Evolutionary conservation across 2,888 invertebrate genomes (phyloP).

Genomic region (Chrysina gloriosa): DNA sequence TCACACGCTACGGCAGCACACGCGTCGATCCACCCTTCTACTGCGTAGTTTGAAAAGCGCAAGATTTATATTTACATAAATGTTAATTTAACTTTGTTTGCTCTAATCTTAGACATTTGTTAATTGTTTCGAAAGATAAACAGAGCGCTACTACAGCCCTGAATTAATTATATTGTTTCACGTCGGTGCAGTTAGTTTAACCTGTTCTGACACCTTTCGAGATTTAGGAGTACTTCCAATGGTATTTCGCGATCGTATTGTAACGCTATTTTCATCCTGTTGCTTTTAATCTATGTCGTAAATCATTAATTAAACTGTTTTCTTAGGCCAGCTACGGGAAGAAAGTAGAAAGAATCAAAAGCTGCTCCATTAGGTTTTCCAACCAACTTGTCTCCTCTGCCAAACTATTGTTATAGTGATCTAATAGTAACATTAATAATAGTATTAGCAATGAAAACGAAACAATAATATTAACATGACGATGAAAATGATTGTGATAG

Average conservation of each 20-base stretch:
- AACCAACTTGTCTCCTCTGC: too few relatives aligned
- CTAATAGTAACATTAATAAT: too few relatives aligned
- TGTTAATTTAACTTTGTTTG: conserved; percentile 45
- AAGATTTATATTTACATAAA: conserved; percentile 52
- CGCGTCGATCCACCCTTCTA: not conserved
- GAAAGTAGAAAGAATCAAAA: too few relatives aligned
- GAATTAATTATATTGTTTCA: conserved; percentile 36
- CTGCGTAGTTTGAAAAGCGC: conserved; percentile 40
- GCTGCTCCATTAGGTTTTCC: too few relatives aligned
- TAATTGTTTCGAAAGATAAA: conserved; percentile 43
- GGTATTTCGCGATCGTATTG: not conserved
- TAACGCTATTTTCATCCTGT: too few relatives aligned
- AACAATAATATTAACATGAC: too few relatives aligned
- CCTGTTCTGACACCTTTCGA: conserved; percentile 1
- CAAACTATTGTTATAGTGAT: too few relatives aligned
- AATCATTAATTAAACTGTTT: too few relatives aligned
- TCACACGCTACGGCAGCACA: conserved; percentile 9
- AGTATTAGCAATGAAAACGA: too few relatives aligned
- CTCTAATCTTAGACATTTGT: conserved; percentile 44
- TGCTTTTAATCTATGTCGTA: too few relatives aligned
- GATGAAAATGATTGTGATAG: too few relatives aligned
- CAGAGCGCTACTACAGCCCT: conserved; percentile 16
- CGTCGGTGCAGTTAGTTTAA: conserved; percentile 11
- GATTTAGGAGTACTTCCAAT: not conserved
- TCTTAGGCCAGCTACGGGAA: too few relatives aligned